Base-by-base conservation (phyloP, 2,113 vertebrate species). In the Rhynchopsitta pachyrhyncha region DNA sequence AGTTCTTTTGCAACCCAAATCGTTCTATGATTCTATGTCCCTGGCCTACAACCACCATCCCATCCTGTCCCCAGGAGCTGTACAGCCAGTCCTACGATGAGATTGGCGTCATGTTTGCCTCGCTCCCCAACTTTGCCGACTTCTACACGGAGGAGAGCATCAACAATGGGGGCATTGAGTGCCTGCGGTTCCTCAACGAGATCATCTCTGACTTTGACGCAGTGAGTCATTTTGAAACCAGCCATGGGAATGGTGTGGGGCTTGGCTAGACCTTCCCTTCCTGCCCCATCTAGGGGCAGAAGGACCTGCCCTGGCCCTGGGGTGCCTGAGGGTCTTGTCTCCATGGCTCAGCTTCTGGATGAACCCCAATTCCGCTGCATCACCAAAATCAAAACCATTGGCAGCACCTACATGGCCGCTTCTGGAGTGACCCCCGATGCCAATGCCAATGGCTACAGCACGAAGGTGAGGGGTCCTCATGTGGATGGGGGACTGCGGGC, bases 121-220 rank as follows among this genome's bases (percentile, higher is more conserved):
- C 99, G 3, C 98, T 99, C 79, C 99, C 99, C 69, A 99, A 99
- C 97, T 99, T 99, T 10, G 99, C 99, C 0, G 99, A 99, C 96
- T 99, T 99, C 96, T 99, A 99, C 97, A 99, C 99, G 0, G 99
- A 99, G 93, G 99, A 99, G 96, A 99, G 99, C 97, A 99, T 99
- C 98, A 99, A 99, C 83, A 99, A 99, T 0, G 99, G 99, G 2
- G 99, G 99, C 47, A 99, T 99, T 0, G 99, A 99, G 95, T 99
- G 99, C 83, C 97, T 99, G 86, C 98, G 99, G 62, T 99, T 99
- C 97, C 99, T 99, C 94, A 99, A 99, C 4, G 99, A 99, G 98
- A 99, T 99, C 96, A 99, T 99, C 97, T 99, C 99, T 0, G 99
- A 99, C 89, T 99, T 99, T 3, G 99, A 99, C 27, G 99, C 99